Percentiles rank a stretch among this genome's conserved stretches.
These are phyloP conservation scores for Danio albolineatus DNA, from an alignment of 2,797 vertebrate genomes.

Conservation along the genomic window DNA sequence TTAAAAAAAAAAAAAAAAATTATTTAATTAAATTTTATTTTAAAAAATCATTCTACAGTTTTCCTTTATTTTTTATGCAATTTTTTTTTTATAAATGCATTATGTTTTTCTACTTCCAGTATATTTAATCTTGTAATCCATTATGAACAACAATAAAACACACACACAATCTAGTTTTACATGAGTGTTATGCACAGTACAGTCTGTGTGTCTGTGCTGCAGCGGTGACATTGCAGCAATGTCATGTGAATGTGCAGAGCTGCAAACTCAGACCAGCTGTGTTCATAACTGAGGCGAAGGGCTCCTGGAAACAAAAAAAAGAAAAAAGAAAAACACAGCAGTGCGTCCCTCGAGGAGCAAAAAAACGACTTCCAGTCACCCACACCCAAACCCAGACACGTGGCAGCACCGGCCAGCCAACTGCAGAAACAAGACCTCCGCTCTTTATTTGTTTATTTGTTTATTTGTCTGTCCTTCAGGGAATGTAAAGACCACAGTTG, in stretches of 20 bases:
- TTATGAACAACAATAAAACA: neutral
- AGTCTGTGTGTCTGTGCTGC: constrained; percentile 12
- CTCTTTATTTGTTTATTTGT: constrained; percentile 63
- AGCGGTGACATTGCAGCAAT: constrained; percentile 50
- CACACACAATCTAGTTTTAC: neutral
- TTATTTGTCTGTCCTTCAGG: constrained; percentile 50
- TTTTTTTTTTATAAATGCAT: neutral
- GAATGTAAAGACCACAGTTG: constrained; percentile 48
- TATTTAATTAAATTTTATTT: too few relatives aligned
- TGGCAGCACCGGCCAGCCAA: constrained; percentile 52
- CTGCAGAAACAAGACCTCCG: constrained; percentile 61
- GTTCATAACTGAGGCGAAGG: constrained; percentile 14
- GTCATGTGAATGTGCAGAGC: constrained; percentile 42
- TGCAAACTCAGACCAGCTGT: constrained; percentile 33
- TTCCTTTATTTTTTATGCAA: neutral
- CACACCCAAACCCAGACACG: constrained; percentile 55
- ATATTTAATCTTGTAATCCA: neutral
- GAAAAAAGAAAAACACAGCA: constrained; percentile 15
- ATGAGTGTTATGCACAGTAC: neutral
- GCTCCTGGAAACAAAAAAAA: constrained; percentile 28
- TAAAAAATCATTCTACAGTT: too few relatives aligned
- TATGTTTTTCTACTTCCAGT: neutral
- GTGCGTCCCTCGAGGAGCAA: constrained; percentile 35
- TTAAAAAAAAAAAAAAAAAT: too few relatives aligned
- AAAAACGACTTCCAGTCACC: constrained; percentile 55